Percentiles rank a stretch among this genome's conserved stretches.
Evolutionary conservation across 2,113 vertebrate genomes (phyloP).

Genomic region (Heptranchias perlo): DNA sequence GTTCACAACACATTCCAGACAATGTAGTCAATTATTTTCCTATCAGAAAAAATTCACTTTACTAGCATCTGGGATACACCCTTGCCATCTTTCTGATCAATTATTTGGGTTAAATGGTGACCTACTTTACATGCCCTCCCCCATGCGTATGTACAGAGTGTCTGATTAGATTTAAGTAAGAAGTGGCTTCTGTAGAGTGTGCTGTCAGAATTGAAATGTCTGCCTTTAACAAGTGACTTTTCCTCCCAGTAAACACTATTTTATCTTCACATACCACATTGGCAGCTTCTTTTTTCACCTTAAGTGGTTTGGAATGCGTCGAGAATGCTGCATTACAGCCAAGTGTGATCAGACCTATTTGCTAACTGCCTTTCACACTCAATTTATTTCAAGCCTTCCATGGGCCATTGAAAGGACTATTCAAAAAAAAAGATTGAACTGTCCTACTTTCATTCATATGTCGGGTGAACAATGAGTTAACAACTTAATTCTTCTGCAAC

Average conservation of each 20-base stretch:
- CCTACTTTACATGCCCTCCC: not conserved
- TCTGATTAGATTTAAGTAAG: not conserved
- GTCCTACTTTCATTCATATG: not conserved
- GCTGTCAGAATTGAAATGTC: conserved; percentile 25
- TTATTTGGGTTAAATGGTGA: not conserved
- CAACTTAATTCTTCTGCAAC: not conserved
- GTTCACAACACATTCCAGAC: not conserved
- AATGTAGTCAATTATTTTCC: conserved; percentile 24
- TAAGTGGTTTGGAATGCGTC: conserved; percentile 35
- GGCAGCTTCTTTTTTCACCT: conserved; percentile 30
- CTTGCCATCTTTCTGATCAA: not conserved
- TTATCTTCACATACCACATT: conserved; percentile 32
- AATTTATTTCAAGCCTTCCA: conserved; percentile 26
- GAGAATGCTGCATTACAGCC: not conserved
- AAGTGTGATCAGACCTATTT: conserved; percentile 25
- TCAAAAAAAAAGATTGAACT: not conserved
- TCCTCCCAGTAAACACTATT: not conserved
- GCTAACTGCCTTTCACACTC: conserved; percentile 18
- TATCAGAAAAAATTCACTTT: not conserved
- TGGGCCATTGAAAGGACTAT: not conserved
- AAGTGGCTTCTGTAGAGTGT: not conserved
- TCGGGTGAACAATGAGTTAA: not conserved
- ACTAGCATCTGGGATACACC: not conserved
- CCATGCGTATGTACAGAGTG: too few relatives aligned
- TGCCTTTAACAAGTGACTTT: not conserved